Evolutionary conservation across 2,113 vertebrate genomes (phyloP).

Genomic region (Trematocara unimaculatum): DNA sequence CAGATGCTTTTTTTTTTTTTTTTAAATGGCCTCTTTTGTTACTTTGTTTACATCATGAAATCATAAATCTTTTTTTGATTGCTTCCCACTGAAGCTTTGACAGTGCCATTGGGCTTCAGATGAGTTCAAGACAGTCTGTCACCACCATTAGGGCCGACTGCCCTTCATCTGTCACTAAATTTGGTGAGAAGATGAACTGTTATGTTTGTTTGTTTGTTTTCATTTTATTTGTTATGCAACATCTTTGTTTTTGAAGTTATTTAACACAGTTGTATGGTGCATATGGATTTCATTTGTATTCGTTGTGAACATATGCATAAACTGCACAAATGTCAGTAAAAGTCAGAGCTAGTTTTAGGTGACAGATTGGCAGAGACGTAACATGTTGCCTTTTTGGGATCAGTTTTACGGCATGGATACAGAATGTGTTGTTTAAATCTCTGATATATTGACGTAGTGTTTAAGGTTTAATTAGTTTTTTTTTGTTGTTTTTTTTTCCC

Average conservation of each 20-base stretch:
- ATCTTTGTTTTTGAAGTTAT: not conserved
- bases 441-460: not conserved
- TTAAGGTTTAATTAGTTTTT: not conserved
- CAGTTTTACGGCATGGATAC: constrained; percentile 2
- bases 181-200: constrained; percentile 77
- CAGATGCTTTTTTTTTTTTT: not conserved
- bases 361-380: constrained; percentile 34
- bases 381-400: constrained; percentile 31
- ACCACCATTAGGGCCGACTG: constrained; percentile 81
- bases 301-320: constrained; percentile 23
- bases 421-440: not conserved
- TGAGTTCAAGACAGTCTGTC: constrained; percentile 67
- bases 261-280: not conserved
- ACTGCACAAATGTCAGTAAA: constrained; percentile 14
- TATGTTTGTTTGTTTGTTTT: not conserved
- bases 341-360: constrained; percentile 16
- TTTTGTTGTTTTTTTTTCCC: fast-evolving
- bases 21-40: not conserved
- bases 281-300: constrained; percentile 44
- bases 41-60: not conserved
- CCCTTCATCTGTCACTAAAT: constrained; percentile 77
- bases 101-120: constrained; percentile 82
- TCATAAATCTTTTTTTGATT: not conserved
- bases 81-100: constrained; percentile 76
- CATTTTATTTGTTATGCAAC: not conserved